Conservation (phyloP, 2,888 invertebrate species). For the Tetragnatha montana region DNA sequence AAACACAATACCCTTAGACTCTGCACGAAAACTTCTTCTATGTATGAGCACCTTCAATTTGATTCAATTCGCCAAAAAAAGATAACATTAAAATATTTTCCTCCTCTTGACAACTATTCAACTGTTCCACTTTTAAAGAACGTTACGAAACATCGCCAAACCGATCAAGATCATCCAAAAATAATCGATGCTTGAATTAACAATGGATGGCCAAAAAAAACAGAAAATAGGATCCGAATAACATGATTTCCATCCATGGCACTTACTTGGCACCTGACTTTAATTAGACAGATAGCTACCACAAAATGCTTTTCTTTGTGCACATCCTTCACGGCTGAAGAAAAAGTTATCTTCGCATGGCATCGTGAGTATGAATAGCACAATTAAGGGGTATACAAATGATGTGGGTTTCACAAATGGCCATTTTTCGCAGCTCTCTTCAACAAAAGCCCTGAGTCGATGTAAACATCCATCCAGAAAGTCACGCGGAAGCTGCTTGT, state of each 20-base stretch:
- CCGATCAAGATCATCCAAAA: not conserved
- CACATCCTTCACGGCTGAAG: slow-evolving; percentile 26
- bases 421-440: slow-evolving; percentile 24
- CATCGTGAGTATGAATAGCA: slow-evolving; percentile 32
- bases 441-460: slow-evolving; percentile 16
- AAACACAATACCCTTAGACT: too few species aligned
- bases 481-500: slow-evolving; percentile 40
- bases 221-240: not conserved
- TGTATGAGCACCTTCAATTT: not conserved
- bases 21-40: too few species aligned
- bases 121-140: not conserved
- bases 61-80: not conserved
- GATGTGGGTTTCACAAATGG: slow-evolving; percentile 35
- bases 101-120: not conserved
- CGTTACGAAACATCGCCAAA: not conserved
- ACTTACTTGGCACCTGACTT: slow-evolving; percentile 46
- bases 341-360: slow-evolving; percentile 49
- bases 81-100: not conserved
- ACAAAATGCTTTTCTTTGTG: slow-evolving; percentile 27
- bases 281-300: slow-evolving; percentile 29
- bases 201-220: not conserved
- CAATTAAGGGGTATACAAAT: slow-evolving; percentile 47
- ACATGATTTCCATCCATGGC: not conserved
- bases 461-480: slow-evolving; percentile 10
- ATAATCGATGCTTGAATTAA: not conserved